Evolutionary conservation across 2,113 vertebrate genomes (phyloP).

Genomic region (Hyaena hyaena): DNA sequence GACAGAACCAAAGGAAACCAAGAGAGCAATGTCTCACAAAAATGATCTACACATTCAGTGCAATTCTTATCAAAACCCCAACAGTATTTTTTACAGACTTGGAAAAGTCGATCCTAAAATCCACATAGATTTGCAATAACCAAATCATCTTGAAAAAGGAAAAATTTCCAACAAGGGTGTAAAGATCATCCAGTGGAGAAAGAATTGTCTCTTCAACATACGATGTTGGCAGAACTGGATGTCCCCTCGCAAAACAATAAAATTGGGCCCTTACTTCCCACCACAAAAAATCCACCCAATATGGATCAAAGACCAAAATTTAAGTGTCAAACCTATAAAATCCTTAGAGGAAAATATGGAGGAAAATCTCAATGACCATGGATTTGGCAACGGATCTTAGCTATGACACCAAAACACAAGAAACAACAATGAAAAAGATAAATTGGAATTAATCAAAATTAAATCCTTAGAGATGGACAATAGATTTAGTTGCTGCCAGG

Average conservation of each 20-base stretch:
- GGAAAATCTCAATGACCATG: neutral
- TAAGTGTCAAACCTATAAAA: neutral
- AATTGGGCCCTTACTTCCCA: neutral
- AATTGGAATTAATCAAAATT: slow-evolving; percentile 3
- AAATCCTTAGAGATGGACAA: neutral
- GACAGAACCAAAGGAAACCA: neutral
- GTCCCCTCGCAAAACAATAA: neutral
- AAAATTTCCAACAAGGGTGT: neutral
- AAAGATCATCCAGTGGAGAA: neutral
- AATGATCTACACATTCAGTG: neutral
- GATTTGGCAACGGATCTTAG: neutral
- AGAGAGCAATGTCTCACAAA: neutral
- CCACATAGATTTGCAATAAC: neutral
- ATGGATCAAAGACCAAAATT: neutral
- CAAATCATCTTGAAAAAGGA: neutral
- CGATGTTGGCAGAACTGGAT: neutral
- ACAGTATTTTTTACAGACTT: neutral
- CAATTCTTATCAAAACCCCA: neutral
- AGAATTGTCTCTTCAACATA: neutral
- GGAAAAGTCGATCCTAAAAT: neutral
- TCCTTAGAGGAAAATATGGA: neutral
- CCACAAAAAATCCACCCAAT: slow-evolving; percentile 2
- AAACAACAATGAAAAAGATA: neutral
- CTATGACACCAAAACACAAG: neutral
- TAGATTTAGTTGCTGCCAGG: neutral